Base-by-base conservation (phyloP, 2,888 invertebrate species). In the Drosophila kambysellisi region DNA sequence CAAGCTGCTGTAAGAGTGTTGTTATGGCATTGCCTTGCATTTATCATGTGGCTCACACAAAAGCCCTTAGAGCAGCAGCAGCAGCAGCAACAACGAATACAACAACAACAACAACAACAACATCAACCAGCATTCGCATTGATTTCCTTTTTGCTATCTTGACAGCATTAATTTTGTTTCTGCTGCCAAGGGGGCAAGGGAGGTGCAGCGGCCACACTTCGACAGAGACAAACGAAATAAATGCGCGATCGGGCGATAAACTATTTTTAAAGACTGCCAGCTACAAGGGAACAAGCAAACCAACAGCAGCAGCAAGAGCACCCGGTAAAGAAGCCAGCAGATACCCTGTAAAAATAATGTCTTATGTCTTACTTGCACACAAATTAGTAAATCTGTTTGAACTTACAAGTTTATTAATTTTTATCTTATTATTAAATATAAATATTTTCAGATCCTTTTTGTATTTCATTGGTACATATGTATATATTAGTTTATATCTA, bases 191-290 rank as follows among this genome's bases (percentile, higher is more conserved):
- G 60, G 43, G 52, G 41, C 12, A 15, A 17, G 30, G 25, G n/a
- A 29, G 46, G 41, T 29, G 51, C 48, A 58, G 72, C 60, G 73
- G 85, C 74, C 73, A 75, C 86, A 89, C 90, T 85, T 85, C 90
- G 85, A 89, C 90, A 85, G 84, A 88, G 84, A 85, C 85, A 88
- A 87, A 82, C 85, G 89, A 82, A 91, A 88, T 88, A 89, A 88
- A 89, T 84, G 85, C 90, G 81, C 91, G 90, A 89, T 88, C 85
- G 76, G 76, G 81, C 88, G 88, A 90, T 91, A 88, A 89, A 89
- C 88, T 88, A 89, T 88, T 88, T 88, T 90, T 83, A 88, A 90
- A 89, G 89, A 90, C 88, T 82, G 81, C 79, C 76, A 78, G 79
- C 80, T 77, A 76, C 86, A 86, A 76, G 74, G 76, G 59, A 79